These are phyloP conservation scores for Tenthredo distinguenda DNA, from an alignment of 2,888 invertebrate species.

Conservation along the genomic window DNA sequence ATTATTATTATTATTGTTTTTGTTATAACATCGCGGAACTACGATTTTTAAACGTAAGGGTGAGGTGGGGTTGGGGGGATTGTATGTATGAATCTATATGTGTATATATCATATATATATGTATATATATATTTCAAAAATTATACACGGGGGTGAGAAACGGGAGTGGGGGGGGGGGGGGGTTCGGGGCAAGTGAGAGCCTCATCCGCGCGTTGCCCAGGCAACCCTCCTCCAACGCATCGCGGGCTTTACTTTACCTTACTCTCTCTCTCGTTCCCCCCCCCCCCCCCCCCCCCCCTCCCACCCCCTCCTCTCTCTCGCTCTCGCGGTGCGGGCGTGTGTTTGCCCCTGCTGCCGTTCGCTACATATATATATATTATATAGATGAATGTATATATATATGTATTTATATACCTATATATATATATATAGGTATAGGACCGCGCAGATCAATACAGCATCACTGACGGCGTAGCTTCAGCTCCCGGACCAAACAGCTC, in stretches of 20 bases:
- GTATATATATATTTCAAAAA: neutral
- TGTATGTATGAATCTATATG: neutral
- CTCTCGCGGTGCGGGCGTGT: no score
- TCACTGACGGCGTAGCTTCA: slow-evolving; percentile 67
- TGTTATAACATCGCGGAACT: neutral
- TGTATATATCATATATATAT: neutral
- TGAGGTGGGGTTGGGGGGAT: neutral
- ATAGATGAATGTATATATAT: neutral
- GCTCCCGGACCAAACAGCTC: slow-evolving; percentile 76
- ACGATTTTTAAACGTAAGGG: neutral
- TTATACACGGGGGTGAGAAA: neutral
- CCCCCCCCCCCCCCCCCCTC: slow-evolving; percentile 58
- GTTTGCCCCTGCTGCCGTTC: no score
- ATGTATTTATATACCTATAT: neutral
- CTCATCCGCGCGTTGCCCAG: slow-evolving; percentile 70
- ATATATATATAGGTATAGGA: slow-evolving; percentile 5
- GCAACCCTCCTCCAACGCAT: slow-evolving; percentile 72
- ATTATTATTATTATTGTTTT: neutral
- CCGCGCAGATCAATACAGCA: slow-evolving; percentile 76
- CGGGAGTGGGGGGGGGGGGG: slow-evolving; percentile 12
- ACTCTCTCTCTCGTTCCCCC: slow-evolving; percentile 60
- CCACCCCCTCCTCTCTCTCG: slow-evolving; percentile 27
- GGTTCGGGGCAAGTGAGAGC: slow-evolving; percentile 60
- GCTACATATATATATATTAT: neutral
- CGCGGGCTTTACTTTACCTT: slow-evolving; percentile 72